A percentile compares a stretch with the other conserved stretches of the same genome.
Evolutionary conservation across 2,113 vertebrate genomes (phyloP).

Genomic region (Zosterops japonicus): DNA sequence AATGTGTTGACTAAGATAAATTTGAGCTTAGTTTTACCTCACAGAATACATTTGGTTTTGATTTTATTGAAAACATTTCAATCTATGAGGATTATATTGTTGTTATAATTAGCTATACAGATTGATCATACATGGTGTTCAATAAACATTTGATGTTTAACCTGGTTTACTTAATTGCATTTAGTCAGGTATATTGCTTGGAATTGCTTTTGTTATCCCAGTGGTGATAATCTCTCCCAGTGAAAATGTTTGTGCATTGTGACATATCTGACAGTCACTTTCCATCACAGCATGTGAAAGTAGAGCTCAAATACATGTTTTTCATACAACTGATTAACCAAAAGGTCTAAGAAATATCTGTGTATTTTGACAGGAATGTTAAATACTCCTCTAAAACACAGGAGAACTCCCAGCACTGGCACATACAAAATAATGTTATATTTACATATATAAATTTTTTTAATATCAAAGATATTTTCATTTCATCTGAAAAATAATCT

Average conservation of each 20-base stretch:
- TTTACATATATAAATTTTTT: neutral
- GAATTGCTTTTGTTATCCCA: neutral
- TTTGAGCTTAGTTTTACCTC: neutral
- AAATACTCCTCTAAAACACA: neutral
- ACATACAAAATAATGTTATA: neutral
- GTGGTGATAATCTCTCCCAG: neutral
- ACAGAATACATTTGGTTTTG: neutral
- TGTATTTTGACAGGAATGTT: neutral
- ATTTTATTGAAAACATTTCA: neutral
- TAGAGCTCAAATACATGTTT: neutral
- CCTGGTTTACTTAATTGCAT: neutral
- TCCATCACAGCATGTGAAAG: neutral
- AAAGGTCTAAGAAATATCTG: neutral
- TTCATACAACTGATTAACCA: neutral
- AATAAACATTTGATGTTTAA: neutral
- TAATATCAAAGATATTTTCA: neutral
- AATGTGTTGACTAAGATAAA: neutral
- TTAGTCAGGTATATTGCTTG: neutral
- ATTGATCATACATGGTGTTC: neutral
- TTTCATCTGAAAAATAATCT: neutral
- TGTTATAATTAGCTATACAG: neutral
- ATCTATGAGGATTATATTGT: neutral
- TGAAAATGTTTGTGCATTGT: neutral
- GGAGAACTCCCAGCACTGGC: neutral
- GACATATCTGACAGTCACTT: neutral